Evolutionary conservation across 2,888 invertebrate species (phyloP), one percentile per base, ranked within the genome.

Genomic region (Norana najaformis): DNA sequence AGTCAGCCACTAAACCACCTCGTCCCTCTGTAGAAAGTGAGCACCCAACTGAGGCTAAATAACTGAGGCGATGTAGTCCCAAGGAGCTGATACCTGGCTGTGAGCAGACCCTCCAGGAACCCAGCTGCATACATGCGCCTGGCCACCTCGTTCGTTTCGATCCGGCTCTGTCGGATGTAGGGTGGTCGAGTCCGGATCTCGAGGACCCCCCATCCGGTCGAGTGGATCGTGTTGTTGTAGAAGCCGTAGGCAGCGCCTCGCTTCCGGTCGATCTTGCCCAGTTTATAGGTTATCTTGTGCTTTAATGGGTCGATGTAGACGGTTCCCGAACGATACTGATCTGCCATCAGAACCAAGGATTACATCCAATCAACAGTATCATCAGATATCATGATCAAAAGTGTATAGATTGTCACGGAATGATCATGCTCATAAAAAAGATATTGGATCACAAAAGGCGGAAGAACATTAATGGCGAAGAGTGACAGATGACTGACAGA

Each of bases 91-190:
- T 92, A 94, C 94, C 92, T 92, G 83, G 93, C 93, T 39, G 94
- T 94, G 11, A 94, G 91, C 14, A 92, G 88, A 35, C 94, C 94
- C 90, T 94, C 94, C 37, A 94, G 90, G 90, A 92, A 93, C 0
- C 94, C 94, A 13, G 94, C 94, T 83, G 93, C 94, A 92, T 92
- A 94, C 93, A 94, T 93, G 53, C 93, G 91, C 36, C 93, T 93
- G 14, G 89, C 88, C 90, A 94, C 92, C 90, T 94, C 93, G 3
- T 39, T 11, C 23, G 37, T 47, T 30, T 30, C 39, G 0, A 93
- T 93, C 88, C 93, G 89, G 0, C 94, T 94, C 20, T 23, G 1
- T 14, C 11, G 34, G 6, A 6, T 30, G 83, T 20, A 4, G 0
- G 93, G 93, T 85, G 93, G 89, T 0, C 94, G 94, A 30, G 94